These are phyloP conservation scores for Eilema griseolum DNA, from an alignment of 2,888 invertebrate genomes.

Conservation along the genomic window DNA sequence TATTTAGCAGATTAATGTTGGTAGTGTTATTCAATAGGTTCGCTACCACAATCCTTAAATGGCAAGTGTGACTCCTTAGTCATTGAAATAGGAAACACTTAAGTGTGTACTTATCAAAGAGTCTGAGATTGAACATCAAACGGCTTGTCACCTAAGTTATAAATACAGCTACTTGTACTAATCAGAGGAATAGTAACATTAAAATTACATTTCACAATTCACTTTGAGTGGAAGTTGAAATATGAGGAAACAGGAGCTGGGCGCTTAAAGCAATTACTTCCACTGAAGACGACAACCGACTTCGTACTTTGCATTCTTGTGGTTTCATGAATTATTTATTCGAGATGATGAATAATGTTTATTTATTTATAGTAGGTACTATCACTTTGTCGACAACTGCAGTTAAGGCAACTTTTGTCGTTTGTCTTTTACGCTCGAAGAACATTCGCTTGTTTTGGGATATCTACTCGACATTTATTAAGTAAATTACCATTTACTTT, in stretches of 20 bases:
- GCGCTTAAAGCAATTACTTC: constrained; percentile 25
- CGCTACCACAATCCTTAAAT: not conserved
- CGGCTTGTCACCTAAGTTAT: too few relatives aligned
- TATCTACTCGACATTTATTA: not conserved
- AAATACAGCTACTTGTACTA: not conserved
- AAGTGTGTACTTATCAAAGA: not conserved
- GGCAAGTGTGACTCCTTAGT: not conserved
- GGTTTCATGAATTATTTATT: constrained; percentile 29
- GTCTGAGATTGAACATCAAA: too few relatives aligned
- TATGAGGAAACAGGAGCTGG: constrained; percentile 16
- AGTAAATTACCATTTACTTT: not conserved
- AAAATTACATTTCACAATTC: constrained; percentile 16
- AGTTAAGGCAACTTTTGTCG: constrained; percentile 5
- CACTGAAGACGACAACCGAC: constrained; percentile 18
- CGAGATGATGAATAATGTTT: constrained; percentile 19
- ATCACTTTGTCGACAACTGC: constrained; percentile 7
- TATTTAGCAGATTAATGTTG: not conserved
- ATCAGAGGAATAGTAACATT: not conserved
- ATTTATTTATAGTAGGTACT: constrained; percentile 16
- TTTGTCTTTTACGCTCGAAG: not conserved
- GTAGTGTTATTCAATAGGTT: not conserved
- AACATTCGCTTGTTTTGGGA: not conserved
- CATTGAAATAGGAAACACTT: not conserved
- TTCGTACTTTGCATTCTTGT: constrained; percentile 21
- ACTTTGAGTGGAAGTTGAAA: constrained; percentile 15